Base-by-base conservation (phyloP, 1,140 invertebrate species). In the Campodea augens region DNA sequence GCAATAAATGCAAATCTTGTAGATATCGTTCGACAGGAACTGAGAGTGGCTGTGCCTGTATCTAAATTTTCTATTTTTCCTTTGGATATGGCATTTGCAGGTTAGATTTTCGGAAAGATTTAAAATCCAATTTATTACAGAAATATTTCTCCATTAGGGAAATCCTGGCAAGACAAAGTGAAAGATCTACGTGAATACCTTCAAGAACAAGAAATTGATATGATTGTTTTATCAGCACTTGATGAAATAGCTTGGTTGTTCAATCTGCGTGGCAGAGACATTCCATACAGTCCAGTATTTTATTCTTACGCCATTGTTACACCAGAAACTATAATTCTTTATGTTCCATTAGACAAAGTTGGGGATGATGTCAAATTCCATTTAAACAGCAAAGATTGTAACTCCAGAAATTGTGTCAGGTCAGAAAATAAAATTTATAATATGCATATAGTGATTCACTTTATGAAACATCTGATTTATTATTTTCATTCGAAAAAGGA, bases 221-320 rank as follows among this genome's bases (percentile, higher is more conserved):
- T 81, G 0, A 72, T 92, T 59, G 68, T 95, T 5, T 67, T 95
- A 1, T 90, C 88, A 0, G 79, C 86, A 1, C 60, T 96, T 25
- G 89, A 93, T 54, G 89, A 95, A 62, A 81, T 92, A 15, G 86
- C 89, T 1, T 95, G 91, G 84, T 61, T 97, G 4, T 70, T 98
- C 15, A 98, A 98, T 60, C 74, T 98, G n/a, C 71, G 95, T 5
- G 91, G 90, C 3, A 70, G 74, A 41, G 93, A 98, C 61, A 72
- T 93, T 47, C 80, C 82, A 0, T 83, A 77, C 56, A 89, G 81
- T 22, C 90, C 92, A 0, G 77, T 93, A 13, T 71, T 87, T 43
- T 73, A 76, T 52, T 72, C 85, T 0, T 90, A 86, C 59, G 71
- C 77, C 2, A 67, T 90, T 22, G 55, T 95, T 1, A 78, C 75